Conservation (phyloP, 2,888 invertebrate species). For the Orthonevra nobilis region DNA sequence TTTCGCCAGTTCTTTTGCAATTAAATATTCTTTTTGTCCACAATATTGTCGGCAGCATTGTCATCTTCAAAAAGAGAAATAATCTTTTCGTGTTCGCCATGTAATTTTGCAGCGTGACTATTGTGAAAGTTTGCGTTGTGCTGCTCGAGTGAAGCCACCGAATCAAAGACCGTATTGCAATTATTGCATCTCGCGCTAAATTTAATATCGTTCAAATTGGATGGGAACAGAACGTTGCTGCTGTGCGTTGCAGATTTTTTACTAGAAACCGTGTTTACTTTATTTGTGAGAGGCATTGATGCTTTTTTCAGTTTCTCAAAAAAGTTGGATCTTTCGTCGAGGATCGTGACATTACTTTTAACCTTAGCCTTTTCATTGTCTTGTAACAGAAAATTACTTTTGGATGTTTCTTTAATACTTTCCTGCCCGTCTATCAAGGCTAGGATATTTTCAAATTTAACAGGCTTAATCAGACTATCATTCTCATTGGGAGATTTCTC, state of each 20-base stretch:
- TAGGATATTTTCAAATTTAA: slow-evolving; percentile 51
- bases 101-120: slow-evolving; percentile 70
- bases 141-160: slow-evolving; percentile 76
- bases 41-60: slow-evolving; percentile 6
- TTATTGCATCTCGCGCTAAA: slow-evolving; percentile 77
- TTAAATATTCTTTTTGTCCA: no score
- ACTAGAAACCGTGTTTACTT: neutral
- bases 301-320: slow-evolving; percentile 49
- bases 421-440: slow-evolving; percentile 30
- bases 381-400: slow-evolving; percentile 3
- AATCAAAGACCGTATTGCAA: slow-evolving; percentile 76
- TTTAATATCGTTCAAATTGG: slow-evolving; percentile 46
- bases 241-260: neutral
- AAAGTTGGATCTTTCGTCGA: slow-evolving; percentile 38
- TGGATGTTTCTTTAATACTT: neutral
- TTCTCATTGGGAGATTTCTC: slow-evolving; percentile 7
- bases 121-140: slow-evolving; percentile 78
- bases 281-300: slow-evolving; percentile 23
- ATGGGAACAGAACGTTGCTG: slow-evolving; percentile 12
- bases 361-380: neutral
- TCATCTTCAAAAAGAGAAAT: slow-evolving; percentile 78
- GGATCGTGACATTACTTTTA: neutral
- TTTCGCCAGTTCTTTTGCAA: no score
- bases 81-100: slow-evolving; percentile 75
- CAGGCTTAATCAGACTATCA: slow-evolving; percentile 8